Base-by-base conservation (phyloP, 2,888 invertebrate genomes). In the Lottia gigantea region DNA sequence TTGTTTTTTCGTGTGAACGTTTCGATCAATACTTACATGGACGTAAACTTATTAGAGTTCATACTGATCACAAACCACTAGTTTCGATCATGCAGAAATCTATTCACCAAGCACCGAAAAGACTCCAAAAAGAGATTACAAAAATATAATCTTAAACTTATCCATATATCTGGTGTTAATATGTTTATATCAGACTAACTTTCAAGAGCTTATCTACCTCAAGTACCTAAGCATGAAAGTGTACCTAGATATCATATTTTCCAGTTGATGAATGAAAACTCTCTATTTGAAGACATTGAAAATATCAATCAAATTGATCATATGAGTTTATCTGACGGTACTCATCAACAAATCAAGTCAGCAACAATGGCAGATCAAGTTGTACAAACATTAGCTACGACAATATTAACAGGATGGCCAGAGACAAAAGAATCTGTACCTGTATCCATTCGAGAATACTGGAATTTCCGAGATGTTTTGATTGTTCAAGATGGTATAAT, bases 151-250 rank as follows among this genome's bases (percentile, higher is more conserved):
- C 26, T 68, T 6, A n/a, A 68, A n/a, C 23, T 75, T n/a, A 25
- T 64, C 4, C 74, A n/a, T n/a, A 71, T 46, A 46, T 68, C 71
- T 66, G 76, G 77, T 0, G 68, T 16, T 45, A 55, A 73, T 11
- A 65, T 77, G 70, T 67, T 63, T 45, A 69, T 76, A 15, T 76
- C 77, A 7, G 76, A 79, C 67, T 73, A 71, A 15, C 67, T 80
- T 45, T 78, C 78, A 4, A 55, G 80, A 62, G 72, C 79, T 49
- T 74, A 62, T 61, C 49, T 74, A 15, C 64, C 67, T n/a, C 15
- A 49, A 14, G 49, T 49, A 49, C 49, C 49, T n/a, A 49, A 49
- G n/a, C 16, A 49, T 49, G 49, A 49, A 49, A 49, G 49, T n/a
- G 15, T 49, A 49, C 49, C 49, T 11, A 49, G 49, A 49, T 49